A percentile compares a stretch with the other conserved stretches of the same genome.
These are phyloP conservation scores for Sarcophilus harrisii DNA, from an alignment of 2,797 vertebrate genomes.

Conservation along the genomic window DNA sequence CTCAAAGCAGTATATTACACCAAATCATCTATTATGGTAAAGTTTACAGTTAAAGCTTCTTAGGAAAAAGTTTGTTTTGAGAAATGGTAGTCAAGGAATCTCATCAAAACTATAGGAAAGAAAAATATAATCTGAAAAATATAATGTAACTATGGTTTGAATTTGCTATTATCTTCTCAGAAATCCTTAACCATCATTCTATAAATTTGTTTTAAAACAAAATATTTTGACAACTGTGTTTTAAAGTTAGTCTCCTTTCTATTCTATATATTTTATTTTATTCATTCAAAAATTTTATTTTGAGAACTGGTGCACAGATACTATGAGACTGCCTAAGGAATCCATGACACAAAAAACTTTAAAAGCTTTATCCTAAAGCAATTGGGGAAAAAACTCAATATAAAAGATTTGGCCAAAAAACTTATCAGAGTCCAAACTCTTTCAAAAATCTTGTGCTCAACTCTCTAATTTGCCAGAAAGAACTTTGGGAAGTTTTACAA, in stretches of 20 bases:
- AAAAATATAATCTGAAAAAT: neutral
- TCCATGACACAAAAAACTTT: neutral
- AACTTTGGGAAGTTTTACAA: neutral
- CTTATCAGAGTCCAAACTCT: neutral
- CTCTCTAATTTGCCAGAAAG: neutral
- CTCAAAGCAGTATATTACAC: neutral
- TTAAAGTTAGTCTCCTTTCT: neutral
- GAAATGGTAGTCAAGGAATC: neutral
- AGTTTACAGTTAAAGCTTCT: neutral
- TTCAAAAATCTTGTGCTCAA: neutral
- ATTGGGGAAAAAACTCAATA: neutral
- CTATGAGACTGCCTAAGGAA: neutral
- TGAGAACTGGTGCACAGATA: neutral
- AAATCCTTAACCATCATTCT: neutral
- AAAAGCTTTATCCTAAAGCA: neutral
- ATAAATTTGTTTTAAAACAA: neutral
- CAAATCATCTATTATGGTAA: neutral
- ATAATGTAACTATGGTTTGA: neutral
- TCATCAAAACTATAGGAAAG: neutral
- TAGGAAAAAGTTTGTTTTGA: neutral
- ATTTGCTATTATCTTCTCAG: neutral
- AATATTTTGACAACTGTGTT: neutral
- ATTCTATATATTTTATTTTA: neutral
- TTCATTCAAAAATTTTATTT: neutral
- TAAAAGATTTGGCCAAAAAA: neutral